Percentiles rank a stretch among this genome's conserved stretches.
Evolutionary conservation across 2,113 vertebrate genomes (phyloP).

Genomic region (Callionymus lyra): DNA sequence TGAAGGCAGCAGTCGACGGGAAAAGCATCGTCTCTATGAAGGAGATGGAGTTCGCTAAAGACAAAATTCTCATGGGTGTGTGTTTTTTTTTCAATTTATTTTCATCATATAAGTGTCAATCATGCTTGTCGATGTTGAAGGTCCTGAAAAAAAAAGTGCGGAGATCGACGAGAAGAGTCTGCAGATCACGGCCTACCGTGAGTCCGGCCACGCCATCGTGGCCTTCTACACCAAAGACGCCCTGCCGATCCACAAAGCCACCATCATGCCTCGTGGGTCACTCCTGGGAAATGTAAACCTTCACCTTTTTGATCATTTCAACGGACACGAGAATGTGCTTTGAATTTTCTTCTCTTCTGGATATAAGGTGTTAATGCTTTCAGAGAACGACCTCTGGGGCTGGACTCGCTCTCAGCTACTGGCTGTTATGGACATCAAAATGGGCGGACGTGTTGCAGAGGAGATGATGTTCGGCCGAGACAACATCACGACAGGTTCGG

Average conservation of each 20-base stretch:
- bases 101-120: background rate
- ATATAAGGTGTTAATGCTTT: conserved; percentile 86
- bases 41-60: conserved; percentile 94
- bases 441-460: conserved; percentile 94
- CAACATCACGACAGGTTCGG: conserved; percentile 85
- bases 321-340: background rate
- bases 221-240: conserved; percentile 94
- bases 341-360: background rate
- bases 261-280: conserved; percentile 93
- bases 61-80: conserved; percentile 97
- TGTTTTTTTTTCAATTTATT: background rate
- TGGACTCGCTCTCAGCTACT: conserved; percentile 93
- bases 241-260: conserved; percentile 98
- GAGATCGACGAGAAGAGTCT: conserved; percentile 91
- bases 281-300: conserved; percentile 87
- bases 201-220: conserved; percentile 94
- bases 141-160: conserved; percentile 89
- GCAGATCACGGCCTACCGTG: conserved; percentile 91
- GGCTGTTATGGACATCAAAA: conserved; percentile 96
- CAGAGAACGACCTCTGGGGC: conserved; percentile 94
- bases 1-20: conserved; percentile 93
- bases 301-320: background rate
- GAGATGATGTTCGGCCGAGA: conserved; percentile 93
- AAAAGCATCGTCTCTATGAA: conserved; percentile 96
- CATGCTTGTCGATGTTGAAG: conserved; percentile 45